These are phyloP conservation scores for Henricia sp. DNA, from an alignment of 53 echinoderm and acorn worm genomes.

Conservation along the genomic window DNA sequence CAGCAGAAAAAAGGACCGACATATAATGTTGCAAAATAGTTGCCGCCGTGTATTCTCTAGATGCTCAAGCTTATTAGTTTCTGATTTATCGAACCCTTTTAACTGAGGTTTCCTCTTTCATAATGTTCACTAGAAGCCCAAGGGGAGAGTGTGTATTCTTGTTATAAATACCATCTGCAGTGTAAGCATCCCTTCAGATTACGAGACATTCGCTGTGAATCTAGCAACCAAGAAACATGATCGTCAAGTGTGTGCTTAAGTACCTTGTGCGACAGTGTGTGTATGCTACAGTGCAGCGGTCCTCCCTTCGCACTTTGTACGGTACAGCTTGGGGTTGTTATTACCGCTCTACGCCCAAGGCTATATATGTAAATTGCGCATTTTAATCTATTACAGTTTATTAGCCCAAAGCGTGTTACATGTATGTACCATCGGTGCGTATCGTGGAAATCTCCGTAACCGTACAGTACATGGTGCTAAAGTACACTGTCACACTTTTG, in stretches of 20 bases:
- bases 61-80: neutral
- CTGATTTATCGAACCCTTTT: neutral
- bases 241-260: slow-evolving; percentile 25
- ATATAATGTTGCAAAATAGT: too few species aligned
- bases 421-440: neutral
- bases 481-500: neutral
- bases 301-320: neutral
- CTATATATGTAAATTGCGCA: slow-evolving; percentile 46
- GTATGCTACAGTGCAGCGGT: neutral
- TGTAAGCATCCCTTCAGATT: slow-evolving; percentile 25
- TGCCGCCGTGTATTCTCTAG: too few species aligned
- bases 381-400: slow-evolving; percentile 34
- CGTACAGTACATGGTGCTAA: neutral
- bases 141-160: neutral
- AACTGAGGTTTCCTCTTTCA: neutral
- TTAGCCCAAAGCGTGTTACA: neutral
- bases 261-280: neutral
- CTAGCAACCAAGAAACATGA: slow-evolving; percentile 5
- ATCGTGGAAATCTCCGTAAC: neutral
- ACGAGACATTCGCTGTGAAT: slow-evolving; percentile 9
- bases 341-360: neutral
- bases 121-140: neutral
- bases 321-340: neutral
- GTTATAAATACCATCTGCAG: slow-evolving; percentile 26
- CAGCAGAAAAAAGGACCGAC: too few species aligned